Conservation (phyloP, 2,113 vertebrate species). For the Malurus alboscapulatus region DNA sequence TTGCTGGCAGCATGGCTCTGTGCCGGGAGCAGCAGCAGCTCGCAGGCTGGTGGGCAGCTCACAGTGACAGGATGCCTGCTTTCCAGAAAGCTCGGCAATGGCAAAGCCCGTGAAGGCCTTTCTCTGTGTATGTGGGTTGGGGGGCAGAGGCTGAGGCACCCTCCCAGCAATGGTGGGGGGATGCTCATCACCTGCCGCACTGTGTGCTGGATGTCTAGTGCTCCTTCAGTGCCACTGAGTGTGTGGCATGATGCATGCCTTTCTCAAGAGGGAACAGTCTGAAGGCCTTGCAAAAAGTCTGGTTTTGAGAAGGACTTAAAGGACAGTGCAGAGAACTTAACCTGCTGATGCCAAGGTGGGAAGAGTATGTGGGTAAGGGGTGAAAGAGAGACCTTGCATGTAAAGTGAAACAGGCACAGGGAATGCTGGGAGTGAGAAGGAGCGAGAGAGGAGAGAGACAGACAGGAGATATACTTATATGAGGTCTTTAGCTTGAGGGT, state of each 20-base stretch:
- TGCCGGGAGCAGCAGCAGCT: rapidly evolving
- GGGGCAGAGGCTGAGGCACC: background rate
- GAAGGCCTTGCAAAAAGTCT: background rate
- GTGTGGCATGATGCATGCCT: background rate
- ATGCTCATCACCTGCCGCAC: rapidly evolving
- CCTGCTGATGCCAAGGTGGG: background rate
- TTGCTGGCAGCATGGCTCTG: background rate
- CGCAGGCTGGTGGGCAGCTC: background rate
- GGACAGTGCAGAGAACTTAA: background rate
- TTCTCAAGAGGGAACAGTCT: background rate
- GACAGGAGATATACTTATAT: background rate
- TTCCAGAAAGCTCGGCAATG: background rate
- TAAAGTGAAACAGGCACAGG: background rate
- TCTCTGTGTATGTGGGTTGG: background rate
- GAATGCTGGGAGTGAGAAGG: background rate
- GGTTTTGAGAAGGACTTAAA: background rate
- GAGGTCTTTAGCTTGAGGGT: background rate
- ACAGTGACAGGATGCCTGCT: background rate
- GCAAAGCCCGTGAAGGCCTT: background rate
- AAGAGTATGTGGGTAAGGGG: background rate
- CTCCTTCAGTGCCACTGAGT: background rate
- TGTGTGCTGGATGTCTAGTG: background rate
- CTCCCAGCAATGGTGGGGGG: rapidly evolving
- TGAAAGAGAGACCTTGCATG: background rate
- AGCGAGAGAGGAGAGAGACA: background rate